Evolutionary conservation across 92 coral and sea anemone species (phyloP), one percentile per base, ranked within the genome.

Genomic region (Hydrozoanthus gracilis): DNA sequence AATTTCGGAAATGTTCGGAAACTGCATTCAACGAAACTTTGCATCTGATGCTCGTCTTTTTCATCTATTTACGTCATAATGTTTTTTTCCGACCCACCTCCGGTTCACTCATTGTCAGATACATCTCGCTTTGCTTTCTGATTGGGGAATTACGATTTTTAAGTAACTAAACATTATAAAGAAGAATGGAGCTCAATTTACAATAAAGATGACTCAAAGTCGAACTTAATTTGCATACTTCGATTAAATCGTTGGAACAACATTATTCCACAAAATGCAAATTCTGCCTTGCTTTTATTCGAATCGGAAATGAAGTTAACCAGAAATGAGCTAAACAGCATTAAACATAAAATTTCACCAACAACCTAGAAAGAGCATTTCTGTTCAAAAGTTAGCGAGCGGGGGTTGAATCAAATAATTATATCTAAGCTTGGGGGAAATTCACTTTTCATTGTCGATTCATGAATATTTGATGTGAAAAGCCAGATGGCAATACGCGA

Each of bases 401-500:
- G 74, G 84, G 83, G 73, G 84, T 10, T 47, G 47, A 11, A 46
- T 62, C 44, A 65, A 65, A 64, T 46, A 17, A 16, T 64, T 7
- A n/a, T 27, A 49, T 50, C 44, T 39, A 50, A 6, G 54, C 84
- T 79, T 64, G 72, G 16, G 84, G 84, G 39, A 79, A 55, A 20
- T 79, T 76, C 60, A 17, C 16, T 79, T 79, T 64, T 20, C 12
- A 47, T 62, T 62, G 18, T 64, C 8, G 73, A 79, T 49, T 61
- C 68, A 79, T 79, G 84, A 79, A 79, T 79, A 79, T 79, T 79
- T 79, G 68, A 79, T 79, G 45, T 44, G 10, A 51, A 5, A 8
- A 20, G 84, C 84, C 84, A 79, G 84, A 65, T 79, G 84, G 84
- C 49, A 49, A 45, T n/a, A 18, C 44, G 60, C 18, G 84, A 79